These are phyloP conservation scores for Noctua fimbriata DNA, from an alignment of 2,888 invertebrate genomes.

Conservation along the genomic window DNA sequence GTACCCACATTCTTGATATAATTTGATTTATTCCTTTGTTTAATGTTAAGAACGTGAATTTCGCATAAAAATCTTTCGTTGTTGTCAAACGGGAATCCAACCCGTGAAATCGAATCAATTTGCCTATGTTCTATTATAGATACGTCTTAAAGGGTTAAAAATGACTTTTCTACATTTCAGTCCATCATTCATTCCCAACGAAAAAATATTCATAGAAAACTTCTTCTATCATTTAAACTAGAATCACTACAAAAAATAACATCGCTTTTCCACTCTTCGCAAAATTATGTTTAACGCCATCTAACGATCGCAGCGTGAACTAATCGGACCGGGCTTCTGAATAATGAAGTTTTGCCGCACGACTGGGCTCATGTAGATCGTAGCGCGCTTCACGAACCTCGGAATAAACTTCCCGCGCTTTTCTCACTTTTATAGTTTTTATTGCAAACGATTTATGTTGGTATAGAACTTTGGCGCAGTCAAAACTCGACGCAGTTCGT, in stretches of 20 bases:
- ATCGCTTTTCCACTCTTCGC: neutral
- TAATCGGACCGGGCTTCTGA: constrained; percentile 32
- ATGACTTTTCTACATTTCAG: neutral
- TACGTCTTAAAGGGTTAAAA: too few relatives aligned
- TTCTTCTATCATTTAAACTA: neutral
- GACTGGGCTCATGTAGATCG: constrained; percentile 51
- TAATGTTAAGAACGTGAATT: neutral
- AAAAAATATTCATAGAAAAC: neutral
- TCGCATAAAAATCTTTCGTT: neutral
- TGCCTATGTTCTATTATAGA: neutral
- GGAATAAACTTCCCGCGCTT: constrained; percentile 44
- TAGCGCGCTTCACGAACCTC: constrained; percentile 39
- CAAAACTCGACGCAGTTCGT: constrained; percentile 19
- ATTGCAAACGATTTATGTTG: constrained; percentile 53
- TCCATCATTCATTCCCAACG: neutral
- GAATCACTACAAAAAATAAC: neutral
- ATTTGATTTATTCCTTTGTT: neutral
- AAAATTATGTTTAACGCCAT: constrained; percentile 55
- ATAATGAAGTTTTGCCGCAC: constrained; percentile 62
- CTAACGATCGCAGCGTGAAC: constrained; percentile 54
- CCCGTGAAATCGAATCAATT: neutral
- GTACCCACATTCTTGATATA: neutral
- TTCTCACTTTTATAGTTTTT: constrained; percentile 39
- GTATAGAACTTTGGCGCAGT: constrained; percentile 36
- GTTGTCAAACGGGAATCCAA: neutral